phyloP scores from a whole-genome alignment of 92 coral and sea anemone species.

The Scolanthus callimorphus region DNA sequence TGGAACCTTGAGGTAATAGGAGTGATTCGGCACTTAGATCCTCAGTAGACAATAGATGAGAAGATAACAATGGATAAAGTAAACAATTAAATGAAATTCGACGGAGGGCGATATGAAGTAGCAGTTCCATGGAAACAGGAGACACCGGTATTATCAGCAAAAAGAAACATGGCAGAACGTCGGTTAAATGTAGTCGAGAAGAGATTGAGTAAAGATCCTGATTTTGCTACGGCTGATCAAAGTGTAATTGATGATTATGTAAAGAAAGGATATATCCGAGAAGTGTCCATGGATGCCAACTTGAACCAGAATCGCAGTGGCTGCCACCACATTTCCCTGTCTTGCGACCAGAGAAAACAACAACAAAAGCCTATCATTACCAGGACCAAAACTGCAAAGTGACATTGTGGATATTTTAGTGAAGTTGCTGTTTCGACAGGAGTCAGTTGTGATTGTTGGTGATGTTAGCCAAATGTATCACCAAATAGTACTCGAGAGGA shows the following conservation, averaged over 20 bases:
- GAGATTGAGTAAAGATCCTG: constrained; percentile 15
- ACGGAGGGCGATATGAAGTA: constrained; percentile 22
- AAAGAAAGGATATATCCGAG: constrained; percentile 32
- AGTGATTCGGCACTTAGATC: constrained; percentile 13
- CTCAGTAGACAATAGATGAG: constrained; percentile 40
- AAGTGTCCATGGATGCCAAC: constrained; percentile 31
- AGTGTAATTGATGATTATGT: constrained; percentile 45
- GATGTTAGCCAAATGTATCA: constrained; percentile 39
- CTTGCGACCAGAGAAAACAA: constrained; percentile 5
- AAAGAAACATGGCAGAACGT: constrained; percentile 24
- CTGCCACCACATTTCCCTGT: constrained; percentile 25
- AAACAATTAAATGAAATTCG: constrained; percentile 24
- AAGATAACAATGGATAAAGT: constrained; percentile 28
- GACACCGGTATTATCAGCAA: constrained; percentile 37
- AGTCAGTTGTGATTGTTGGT: constrained; percentile 9
- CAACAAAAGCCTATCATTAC: constrained; percentile 1
- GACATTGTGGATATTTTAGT: constrained; percentile 32
- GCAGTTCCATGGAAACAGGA: constrained; percentile 53
- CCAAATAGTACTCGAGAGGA: constrained; percentile 12
- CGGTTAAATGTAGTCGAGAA: constrained; percentile 25
- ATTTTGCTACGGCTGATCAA: constrained; percentile 37
- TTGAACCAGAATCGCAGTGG: constrained; percentile 38
- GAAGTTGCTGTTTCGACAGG: constrained; percentile 24
- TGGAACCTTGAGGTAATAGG: constrained; percentile 61
- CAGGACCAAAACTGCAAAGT: constrained; percentile 38